Percentiles rank a stretch among this genome's conserved stretches.
phyloP scores from a whole-genome alignment of 2,797 vertebrate genomes.

The Oophaga sylvatica region DNA sequence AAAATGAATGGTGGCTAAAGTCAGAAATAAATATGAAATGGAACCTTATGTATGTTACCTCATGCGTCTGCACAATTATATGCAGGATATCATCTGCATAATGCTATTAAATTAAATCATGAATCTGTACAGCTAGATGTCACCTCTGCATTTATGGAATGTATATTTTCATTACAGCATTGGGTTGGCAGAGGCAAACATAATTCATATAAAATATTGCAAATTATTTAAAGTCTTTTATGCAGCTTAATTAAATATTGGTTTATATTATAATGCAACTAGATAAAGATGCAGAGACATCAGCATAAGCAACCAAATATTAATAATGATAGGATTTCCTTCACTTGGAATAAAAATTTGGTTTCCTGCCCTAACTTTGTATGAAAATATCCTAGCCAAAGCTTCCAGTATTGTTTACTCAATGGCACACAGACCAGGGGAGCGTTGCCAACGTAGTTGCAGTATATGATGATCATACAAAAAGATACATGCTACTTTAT shows the following conservation, averaged over 20 bases:
- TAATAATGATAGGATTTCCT: not conserved
- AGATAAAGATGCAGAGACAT: not conserved
- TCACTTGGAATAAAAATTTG: too few species aligned
- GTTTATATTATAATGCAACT: not conserved
- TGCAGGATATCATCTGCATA: slow-evolving; percentile 21
- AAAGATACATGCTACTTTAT: too few species aligned
- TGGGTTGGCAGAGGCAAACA: not conserved
- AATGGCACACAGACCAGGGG: too few species aligned
- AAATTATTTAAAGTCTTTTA: not conserved
- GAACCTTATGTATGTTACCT: slow-evolving; percentile 17
- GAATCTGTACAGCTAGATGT: not conserved
- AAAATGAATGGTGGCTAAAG: slow-evolving; percentile 7
- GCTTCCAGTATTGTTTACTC: too few species aligned
- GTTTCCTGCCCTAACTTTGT: too few species aligned
- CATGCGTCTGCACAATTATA: slow-evolving; percentile 6
- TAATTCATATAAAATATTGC: not conserved
- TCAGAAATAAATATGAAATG: slow-evolving; percentile 18
- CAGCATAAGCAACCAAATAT: not conserved
- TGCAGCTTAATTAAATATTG: slow-evolving; percentile 1
- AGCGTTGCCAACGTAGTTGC: too few species aligned
- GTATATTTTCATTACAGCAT: not conserved
- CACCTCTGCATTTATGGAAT: slow-evolving; percentile 1
- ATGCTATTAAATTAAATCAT: slow-evolving; percentile 15
- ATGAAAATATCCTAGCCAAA: too few species aligned
- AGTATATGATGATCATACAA: too few species aligned